Percentiles rank a stretch among this genome's conserved stretches.
Evolutionary conservation across 2,113 vertebrate species (phyloP).

Genomic region (Stomatorhinus ivindoensis): DNA sequence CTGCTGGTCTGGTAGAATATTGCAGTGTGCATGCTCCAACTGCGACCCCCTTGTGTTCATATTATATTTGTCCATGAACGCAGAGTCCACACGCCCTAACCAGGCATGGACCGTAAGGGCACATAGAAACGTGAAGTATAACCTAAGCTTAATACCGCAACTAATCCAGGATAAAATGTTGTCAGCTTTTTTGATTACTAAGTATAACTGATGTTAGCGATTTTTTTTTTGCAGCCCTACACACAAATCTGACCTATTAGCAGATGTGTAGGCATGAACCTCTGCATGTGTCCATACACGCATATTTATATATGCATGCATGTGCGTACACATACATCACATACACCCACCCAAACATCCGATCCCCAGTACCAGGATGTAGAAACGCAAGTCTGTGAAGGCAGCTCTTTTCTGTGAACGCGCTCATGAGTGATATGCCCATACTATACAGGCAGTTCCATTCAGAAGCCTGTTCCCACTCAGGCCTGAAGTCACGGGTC

Average conservation of each 20-base stretch:
- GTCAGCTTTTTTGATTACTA: background rate
- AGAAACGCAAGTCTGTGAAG: background rate
- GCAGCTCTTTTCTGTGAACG: background rate
- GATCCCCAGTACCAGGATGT: background rate
- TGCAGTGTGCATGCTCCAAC: background rate
- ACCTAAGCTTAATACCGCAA: background rate
- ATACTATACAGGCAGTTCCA: background rate
- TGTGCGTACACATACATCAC: background rate
- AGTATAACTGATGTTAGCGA: background rate
- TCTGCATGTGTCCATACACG: background rate
- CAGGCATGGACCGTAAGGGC: background rate
- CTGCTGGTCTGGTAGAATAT: background rate
- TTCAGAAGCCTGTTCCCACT: background rate
- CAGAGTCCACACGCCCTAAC: too few species aligned
- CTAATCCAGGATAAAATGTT: background rate
- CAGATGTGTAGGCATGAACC: background rate
- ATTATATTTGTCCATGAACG: background rate
- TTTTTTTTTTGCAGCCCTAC: background rate
- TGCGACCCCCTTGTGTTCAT: too few species aligned
- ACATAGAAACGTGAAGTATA: background rate
- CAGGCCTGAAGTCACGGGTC: background rate
- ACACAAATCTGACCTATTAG: background rate
- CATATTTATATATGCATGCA: background rate
- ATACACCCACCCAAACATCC: background rate
- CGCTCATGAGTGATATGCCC: background rate